These are phyloP conservation scores for Argynnis bischoffii DNA, from an alignment of 2,888 invertebrate species.

Conservation along the genomic window DNA sequence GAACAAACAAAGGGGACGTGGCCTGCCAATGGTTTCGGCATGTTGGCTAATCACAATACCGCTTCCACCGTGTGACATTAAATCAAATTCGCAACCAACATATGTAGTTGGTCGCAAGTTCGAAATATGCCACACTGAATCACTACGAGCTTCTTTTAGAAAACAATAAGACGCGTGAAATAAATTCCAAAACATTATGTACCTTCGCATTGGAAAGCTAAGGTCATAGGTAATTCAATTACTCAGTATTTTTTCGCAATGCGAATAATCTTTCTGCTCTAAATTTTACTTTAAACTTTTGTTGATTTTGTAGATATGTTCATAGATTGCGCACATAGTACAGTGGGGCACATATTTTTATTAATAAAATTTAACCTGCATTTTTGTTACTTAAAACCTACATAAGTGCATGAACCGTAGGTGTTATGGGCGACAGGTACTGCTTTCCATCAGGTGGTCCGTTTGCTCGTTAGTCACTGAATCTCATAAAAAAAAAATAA, in stretches of 20 bases:
- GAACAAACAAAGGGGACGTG: too few relatives aligned
- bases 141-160: constrained; percentile 1
- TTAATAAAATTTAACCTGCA: background rate
- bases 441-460: too few relatives aligned
- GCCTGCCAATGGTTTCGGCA: too few relatives aligned
- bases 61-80: too few relatives aligned
- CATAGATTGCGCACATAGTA: background rate
- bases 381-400: too few relatives aligned
- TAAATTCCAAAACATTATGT: constrained; percentile 1
- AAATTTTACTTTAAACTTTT: background rate
- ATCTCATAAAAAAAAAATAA: too few relatives aligned
- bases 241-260: constrained; percentile 3
- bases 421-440: too few relatives aligned
- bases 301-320: background rate
- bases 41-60: too few relatives aligned
- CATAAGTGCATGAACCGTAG: too few relatives aligned
- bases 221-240: constrained; percentile 5
- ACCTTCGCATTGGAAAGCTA: constrained; percentile 8
- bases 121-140: background rate
- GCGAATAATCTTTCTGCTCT: constrained; percentile 15
- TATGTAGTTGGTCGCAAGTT: background rate
- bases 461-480: too few relatives aligned
- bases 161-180: constrained; percentile 3
- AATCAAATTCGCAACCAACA: background rate
- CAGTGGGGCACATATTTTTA: background rate